These are phyloP conservation scores for Neolamprologus variostigma DNA, from an alignment of 2,113 vertebrate species.

Conservation along the genomic window DNA sequence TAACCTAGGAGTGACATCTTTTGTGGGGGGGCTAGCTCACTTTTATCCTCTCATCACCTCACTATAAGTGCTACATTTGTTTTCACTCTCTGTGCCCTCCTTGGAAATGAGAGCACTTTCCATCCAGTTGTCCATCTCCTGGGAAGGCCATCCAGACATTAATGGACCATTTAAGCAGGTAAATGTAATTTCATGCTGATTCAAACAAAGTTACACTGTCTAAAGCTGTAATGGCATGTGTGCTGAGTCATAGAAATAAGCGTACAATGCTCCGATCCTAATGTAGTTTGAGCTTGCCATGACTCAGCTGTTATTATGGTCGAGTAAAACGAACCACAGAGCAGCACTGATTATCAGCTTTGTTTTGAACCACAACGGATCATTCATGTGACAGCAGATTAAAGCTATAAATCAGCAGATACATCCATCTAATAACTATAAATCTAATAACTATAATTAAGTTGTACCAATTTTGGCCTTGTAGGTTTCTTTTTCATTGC, in stretches of 20 bases:
- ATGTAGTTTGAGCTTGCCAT: background rate
- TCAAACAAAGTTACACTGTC: slow-evolving; percentile 37
- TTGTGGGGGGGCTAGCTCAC: background rate
- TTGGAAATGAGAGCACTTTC: background rate
- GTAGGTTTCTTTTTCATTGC: background rate
- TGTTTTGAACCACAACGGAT: background rate
- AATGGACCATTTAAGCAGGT: slow-evolving; percentile 36
- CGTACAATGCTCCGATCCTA: background rate
- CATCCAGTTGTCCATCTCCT: background rate
- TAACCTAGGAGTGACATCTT: background rate
- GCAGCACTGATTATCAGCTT: background rate
- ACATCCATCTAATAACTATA: background rate
- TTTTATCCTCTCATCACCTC: background rate
- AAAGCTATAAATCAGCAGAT: background rate
- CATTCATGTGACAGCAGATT: background rate
- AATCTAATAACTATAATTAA: background rate
- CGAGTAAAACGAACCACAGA: background rate
- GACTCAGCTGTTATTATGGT: background rate
- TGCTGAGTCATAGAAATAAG: slow-evolving; percentile 44
- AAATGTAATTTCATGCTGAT: slow-evolving; percentile 39
- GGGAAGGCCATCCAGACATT: slow-evolving; percentile 29
- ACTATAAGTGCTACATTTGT: background rate
- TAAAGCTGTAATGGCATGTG: slow-evolving; percentile 28
- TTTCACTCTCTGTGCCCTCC: background rate
- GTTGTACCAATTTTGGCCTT: background rate